Conservation (phyloP, 2,797 vertebrate species). For the Neosalanx taihuensis region DNA sequence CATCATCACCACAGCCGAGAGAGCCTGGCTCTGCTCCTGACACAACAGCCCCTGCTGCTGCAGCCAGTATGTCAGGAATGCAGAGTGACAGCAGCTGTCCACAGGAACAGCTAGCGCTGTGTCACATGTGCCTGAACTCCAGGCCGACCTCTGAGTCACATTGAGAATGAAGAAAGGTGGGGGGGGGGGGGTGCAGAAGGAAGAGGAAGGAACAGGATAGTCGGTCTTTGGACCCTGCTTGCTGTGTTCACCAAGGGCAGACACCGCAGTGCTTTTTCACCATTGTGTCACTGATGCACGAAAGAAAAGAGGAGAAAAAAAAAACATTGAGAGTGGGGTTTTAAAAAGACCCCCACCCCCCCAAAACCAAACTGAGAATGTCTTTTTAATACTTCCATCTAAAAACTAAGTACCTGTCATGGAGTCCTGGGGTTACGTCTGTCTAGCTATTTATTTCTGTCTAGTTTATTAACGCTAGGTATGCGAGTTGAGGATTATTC, state of each 20-base stretch:
- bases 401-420: slow-evolving; percentile 44
- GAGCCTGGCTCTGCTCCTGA: slow-evolving; percentile 33
- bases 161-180: neutral
- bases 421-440: slow-evolving; percentile 42
- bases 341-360: slow-evolving; percentile 42
- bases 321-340: slow-evolving; percentile 38
- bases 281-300: slow-evolving; percentile 54
- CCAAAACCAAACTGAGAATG: slow-evolving; percentile 41
- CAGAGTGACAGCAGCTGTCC: slow-evolving; percentile 56
- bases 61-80: slow-evolving; percentile 46
- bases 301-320: slow-evolving; percentile 8
- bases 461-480: slow-evolving; percentile 33
- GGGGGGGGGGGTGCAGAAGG: neutral
- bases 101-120: slow-evolving; percentile 55
- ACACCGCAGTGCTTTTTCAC: slow-evolving; percentile 71
- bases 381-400: slow-evolving; percentile 52
- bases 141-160: neutral
- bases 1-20: neutral
- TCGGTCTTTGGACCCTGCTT: slow-evolving; percentile 40
- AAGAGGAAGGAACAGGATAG: slow-evolving; percentile 21
- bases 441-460: slow-evolving; percentile 44
- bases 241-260: slow-evolving; percentile 65
- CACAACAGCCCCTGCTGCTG: neutral
- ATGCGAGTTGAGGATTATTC: slow-evolving; percentile 44
- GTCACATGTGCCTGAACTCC: slow-evolving; percentile 42